These are phyloP conservation scores for Cremastinae sp. DNA, from an alignment of 2,888 invertebrate genomes.

Conservation along the genomic window DNA sequence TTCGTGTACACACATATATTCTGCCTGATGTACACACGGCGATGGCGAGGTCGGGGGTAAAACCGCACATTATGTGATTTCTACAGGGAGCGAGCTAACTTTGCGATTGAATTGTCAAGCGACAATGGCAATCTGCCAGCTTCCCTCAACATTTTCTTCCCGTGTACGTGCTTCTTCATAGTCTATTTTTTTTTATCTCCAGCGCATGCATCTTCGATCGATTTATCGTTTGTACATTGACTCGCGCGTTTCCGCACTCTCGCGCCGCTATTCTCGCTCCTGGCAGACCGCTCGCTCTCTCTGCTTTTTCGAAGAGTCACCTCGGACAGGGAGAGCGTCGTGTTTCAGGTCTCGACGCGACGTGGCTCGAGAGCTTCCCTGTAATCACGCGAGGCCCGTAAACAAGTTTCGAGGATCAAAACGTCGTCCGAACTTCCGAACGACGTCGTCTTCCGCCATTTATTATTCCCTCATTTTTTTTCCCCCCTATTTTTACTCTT, in stretches of 20 bases:
- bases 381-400: too few species aligned
- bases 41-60: conserved; percentile 67
- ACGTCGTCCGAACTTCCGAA: too few species aligned
- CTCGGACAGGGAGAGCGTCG: too few species aligned
- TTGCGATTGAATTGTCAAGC: conserved; percentile 79
- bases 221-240: conserved; percentile 45
- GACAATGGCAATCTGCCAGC: conserved; percentile 79
- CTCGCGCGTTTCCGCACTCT: conserved; percentile 22
- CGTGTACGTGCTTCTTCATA: conserved; percentile 31
- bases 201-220: conserved; percentile 34
- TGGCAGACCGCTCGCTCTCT: neutral
- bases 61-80: conserved; percentile 80
- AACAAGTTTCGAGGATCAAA: too few species aligned
- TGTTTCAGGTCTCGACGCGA: too few species aligned
- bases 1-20: too few species aligned
- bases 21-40: neutral
- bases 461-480: neutral
- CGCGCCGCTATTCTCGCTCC: neutral
- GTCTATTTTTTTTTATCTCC: neutral
- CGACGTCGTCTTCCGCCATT: neutral
- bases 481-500: too few species aligned
- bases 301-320: neutral
- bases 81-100: conserved; percentile 79
- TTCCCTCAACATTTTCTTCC: conserved; percentile 63
- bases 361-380: too few species aligned